phyloP scores from a whole-genome alignment of 2,797 vertebrate genomes.

The Myripristis murdjan region DNA sequence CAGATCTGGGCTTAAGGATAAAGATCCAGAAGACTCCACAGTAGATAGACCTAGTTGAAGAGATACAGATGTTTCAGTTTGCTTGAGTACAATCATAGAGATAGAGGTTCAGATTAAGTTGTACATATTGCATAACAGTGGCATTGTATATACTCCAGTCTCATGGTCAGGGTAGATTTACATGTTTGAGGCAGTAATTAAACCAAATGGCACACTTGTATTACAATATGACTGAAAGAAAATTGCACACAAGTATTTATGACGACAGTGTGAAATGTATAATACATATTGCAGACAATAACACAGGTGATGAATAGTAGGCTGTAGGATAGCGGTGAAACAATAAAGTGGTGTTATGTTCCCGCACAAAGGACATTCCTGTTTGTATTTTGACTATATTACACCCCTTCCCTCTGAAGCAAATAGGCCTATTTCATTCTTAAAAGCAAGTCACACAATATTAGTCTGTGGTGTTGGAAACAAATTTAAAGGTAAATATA shows the following conservation, averaged over 20 bases:
- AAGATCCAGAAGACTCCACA: conserved; percentile 36
- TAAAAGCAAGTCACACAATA: conserved; percentile 45
- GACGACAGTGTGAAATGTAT: conserved; percentile 57
- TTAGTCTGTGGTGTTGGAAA: conserved; percentile 46
- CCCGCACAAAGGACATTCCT: conserved; percentile 62
- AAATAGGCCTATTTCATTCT: conserved; percentile 19
- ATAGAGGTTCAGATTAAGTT: conserved; percentile 71
- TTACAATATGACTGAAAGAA: conserved; percentile 60
- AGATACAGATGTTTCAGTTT: conserved; percentile 69
- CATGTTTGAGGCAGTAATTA: conserved; percentile 65
- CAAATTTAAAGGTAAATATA: conserved; percentile 41
- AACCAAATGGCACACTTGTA: conserved; percentile 70
- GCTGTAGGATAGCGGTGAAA: conserved; percentile 78
- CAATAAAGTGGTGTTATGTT: conserved; percentile 70
- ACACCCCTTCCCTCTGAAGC: conserved; percentile 5
- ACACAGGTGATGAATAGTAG: conserved; percentile 71
- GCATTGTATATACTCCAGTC: conserved; percentile 75
- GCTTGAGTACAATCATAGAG: conserved; percentile 81
- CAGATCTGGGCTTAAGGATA: conserved; percentile 95
- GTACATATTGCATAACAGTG: conserved; percentile 78
- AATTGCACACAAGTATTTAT: conserved; percentile 62
- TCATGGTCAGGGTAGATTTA: conserved; percentile 70
- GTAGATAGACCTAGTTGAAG: conserved; percentile 58
- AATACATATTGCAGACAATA: conserved; percentile 71
- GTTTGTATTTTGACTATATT: conserved; percentile 20